These are phyloP conservation scores for Villa cingulata DNA, from an alignment of 2,888 invertebrate species.

Conservation along the genomic window DNA sequence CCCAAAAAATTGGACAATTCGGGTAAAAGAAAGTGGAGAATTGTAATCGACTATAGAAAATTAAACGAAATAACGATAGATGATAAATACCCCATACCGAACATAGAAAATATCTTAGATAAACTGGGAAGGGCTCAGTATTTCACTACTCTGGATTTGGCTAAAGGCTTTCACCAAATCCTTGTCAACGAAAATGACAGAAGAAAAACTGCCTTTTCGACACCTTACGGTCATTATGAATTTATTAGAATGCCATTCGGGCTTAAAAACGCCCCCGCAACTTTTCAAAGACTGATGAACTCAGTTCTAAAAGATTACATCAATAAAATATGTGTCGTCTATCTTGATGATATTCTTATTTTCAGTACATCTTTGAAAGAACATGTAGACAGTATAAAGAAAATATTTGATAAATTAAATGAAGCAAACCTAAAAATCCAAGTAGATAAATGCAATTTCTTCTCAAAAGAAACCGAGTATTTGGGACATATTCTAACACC, in stretches of 20 bases:
- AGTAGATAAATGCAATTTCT: conserved; percentile 12
- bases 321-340: conserved; percentile 3
- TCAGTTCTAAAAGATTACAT: conserved; percentile 6
- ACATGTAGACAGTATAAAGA: conserved; percentile 5
- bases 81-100: conserved; percentile 6
- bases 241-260: conserved; percentile 8
- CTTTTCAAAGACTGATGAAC: conserved; percentile 13
- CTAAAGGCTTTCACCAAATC: conserved; percentile 10
- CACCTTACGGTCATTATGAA: conserved; percentile 5
- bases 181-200: conserved; percentile 1
- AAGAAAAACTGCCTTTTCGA: conserved; percentile 4
- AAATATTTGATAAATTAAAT: conserved; percentile 7
- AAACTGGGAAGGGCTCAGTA: conserved; percentile 5
- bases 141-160: conserved; percentile 3
- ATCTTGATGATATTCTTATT: conserved; percentile 9
- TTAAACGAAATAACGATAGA: conserved; percentile 2
- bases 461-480: conserved; percentile 9
- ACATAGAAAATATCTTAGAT: conserved; percentile 3
- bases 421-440: conserved; percentile 11
- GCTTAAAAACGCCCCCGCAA: conserved; percentile 9
- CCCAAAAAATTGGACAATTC: conserved; percentile 1
- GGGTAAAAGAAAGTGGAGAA: background rate
- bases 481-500: conserved; percentile 11
- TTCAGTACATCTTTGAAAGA: conserved; percentile 11
- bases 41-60: background rate